Conservation (phyloP, 1,140 invertebrate species). For the Bombus confusus region DNA sequence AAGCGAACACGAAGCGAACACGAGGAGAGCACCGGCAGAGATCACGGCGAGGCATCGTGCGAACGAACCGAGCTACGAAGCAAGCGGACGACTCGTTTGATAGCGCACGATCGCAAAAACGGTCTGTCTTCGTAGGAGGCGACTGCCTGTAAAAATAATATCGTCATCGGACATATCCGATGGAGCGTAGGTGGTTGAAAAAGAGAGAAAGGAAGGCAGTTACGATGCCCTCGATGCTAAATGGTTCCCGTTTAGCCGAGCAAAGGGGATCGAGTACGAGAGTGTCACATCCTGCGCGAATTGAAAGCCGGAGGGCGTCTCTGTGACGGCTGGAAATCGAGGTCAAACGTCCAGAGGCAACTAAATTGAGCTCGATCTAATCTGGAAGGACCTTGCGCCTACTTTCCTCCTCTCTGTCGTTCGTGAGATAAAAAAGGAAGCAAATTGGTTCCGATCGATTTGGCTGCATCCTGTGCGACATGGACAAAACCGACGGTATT, state of each 20-base stretch:
- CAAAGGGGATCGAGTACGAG: conserved; percentile 22
- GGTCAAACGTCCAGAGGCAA: conserved; percentile 59
- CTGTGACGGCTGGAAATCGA: conserved; percentile 52
- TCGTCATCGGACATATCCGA: conserved; percentile 25
- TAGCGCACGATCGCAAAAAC: not conserved
- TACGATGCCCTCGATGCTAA: conserved; percentile 61
- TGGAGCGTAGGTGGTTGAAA: conserved; percentile 13
- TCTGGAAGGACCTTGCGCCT: conserved; percentile 61
- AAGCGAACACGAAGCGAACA: no score
- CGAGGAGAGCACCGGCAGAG: no score
- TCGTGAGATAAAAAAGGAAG: not conserved
- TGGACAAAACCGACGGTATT: no score
- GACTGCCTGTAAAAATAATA: conserved; percentile 20
- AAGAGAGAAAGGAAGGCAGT: not conserved
- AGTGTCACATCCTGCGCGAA: conserved; percentile 72
- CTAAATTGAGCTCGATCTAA: conserved; percentile 71
- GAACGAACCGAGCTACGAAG: not conserved
- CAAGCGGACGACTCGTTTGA: conserved; percentile 20
- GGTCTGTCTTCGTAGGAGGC: not conserved
- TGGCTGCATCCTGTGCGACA: not conserved
- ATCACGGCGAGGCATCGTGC: no score
- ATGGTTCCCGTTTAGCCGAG: conserved; percentile 70
- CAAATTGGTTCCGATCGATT: not conserved
- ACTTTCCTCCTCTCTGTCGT: conserved; percentile 7
- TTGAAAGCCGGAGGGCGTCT: conserved; percentile 55